Base-by-base conservation (phyloP, 2,113 vertebrate species). In the Petrocephalus microphthalmus region DNA sequence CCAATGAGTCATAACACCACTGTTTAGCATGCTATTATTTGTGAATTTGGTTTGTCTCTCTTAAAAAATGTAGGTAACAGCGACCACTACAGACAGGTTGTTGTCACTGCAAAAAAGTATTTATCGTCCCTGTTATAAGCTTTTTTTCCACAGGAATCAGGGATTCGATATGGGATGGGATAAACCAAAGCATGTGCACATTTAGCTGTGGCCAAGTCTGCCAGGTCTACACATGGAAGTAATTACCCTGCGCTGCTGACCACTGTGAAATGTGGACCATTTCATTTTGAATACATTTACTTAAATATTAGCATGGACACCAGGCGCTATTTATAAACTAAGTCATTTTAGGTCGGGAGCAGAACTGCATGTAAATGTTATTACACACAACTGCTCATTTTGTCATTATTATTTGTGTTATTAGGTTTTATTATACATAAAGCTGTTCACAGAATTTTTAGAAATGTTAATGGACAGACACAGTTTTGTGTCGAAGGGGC, bases 201-300 rank as follows among this genome's bases (percentile, higher is more conserved):
- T 49, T 67, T 49, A 49, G 19, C 56, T 37, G 0, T 33, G 37
- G 37, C 33, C 17, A 60, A 22, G 22, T 22, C 37, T 33, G 29
- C 86, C 57, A 20, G 57, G n/a, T 64, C 86, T 67, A 52, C 86
- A 87, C 15, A 67, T 87, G 60, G 86, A 87, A 67, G 22, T 42
- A 87, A 67, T 51, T 22, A 87, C 57, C 60, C 42, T 29, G n/a
- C 51, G 86, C 86, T 87, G 86, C 86, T 87, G 86, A 71, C 57
- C 86, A 87, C 57, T 87, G 56, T 67, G 57, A 85, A 85, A 85
- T 85, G 84, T 85, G 84, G 49, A 85, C 84, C 51, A 53, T 53
- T 85, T 85, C 25, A 67, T 87, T 87, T 51, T 25, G 45, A 13
- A 49, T 67, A 71, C 37, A 57, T 87, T 67, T 71, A 64, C 20